A percentile compares a stretch with the other conserved stretches of the same genome.
phyloP scores from a whole-genome alignment of 1,140 invertebrate species.

The Drosophila pseudoananassae region DNA sequence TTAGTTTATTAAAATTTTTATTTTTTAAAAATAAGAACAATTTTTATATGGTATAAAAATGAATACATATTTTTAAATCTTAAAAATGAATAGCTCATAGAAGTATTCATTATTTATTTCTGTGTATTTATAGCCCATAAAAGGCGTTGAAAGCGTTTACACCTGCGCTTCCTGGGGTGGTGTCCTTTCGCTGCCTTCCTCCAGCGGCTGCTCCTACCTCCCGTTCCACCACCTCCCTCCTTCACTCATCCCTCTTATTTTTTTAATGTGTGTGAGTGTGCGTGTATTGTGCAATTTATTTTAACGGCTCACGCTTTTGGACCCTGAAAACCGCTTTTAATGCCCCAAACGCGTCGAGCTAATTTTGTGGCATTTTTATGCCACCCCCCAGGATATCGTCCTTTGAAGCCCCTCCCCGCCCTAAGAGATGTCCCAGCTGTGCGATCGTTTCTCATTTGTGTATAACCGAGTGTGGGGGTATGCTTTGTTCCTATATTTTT shows the following conservation, averaged over 20 bases:
- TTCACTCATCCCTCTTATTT: slow-evolving; percentile 1
- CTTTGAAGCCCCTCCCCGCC: background rate
- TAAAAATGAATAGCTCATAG: too few species aligned
- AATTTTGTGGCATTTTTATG: slow-evolving; percentile 80
- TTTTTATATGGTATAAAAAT: too few species aligned
- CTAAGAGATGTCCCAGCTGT: slow-evolving; percentile 62
- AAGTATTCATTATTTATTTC: background rate
- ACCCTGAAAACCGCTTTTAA: slow-evolving; percentile 68
- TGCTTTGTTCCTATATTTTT: slow-evolving; percentile 14
- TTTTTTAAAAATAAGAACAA: too few species aligned
- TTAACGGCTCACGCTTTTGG: slow-evolving; percentile 76
- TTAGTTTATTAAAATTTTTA: too few species aligned
- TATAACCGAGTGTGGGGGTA: slow-evolving; percentile 4
- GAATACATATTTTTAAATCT: too few species aligned
- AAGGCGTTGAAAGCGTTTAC: slow-evolving; percentile 74
- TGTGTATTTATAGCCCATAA: slow-evolving; percentile 38
- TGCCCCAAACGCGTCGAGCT: slow-evolving; percentile 77
- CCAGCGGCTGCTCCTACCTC: background rate
- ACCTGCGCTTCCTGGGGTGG: slow-evolving; percentile 55
- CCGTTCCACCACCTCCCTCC: background rate
- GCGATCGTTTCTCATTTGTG: slow-evolving; percentile 65
- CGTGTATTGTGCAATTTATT: slow-evolving; percentile 77
- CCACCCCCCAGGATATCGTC: slow-evolving; percentile 11
- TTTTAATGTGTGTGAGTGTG: slow-evolving; percentile 23
- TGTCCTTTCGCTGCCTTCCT: background rate